Evolutionary conservation across 2,797 vertebrate genomes (phyloP).

Genomic region (Hydrolagus colliei): DNA sequence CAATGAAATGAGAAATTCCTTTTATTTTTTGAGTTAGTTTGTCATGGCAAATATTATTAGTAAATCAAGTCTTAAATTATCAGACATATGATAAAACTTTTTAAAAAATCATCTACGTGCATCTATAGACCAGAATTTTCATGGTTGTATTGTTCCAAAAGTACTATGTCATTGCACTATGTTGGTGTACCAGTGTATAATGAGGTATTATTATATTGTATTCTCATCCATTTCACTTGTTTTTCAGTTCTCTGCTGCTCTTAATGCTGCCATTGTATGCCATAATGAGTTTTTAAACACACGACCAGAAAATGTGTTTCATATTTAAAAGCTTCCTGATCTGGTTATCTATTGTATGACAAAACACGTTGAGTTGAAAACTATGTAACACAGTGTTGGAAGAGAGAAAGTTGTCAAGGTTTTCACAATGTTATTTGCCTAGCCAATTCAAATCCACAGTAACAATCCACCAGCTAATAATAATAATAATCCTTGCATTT

Average conservation of each 20-base stretch:
- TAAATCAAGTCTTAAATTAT: background rate
- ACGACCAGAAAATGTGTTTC: background rate
- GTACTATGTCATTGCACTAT: background rate
- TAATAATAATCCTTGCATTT: too few relatives aligned
- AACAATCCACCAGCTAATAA: too few relatives aligned
- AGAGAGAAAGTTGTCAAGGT: background rate
- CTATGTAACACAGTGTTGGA: too few relatives aligned
- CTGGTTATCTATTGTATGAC: background rate
- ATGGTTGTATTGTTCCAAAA: background rate
- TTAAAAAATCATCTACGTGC: background rate
- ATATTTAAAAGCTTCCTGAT: conserved; percentile 22
- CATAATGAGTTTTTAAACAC: conserved; percentile 16
- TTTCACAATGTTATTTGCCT: background rate
- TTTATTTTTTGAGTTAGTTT: background rate
- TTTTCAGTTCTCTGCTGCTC: conserved; percentile 19
- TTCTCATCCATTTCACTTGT: conserved; percentile 8
- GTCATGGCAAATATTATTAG: background rate
- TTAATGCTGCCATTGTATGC: conserved; percentile 23
- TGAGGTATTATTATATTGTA: conserved; percentile 17
- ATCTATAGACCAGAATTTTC: background rate
- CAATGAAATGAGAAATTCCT: background rate
- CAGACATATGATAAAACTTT: background rate
- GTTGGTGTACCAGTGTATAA: background rate
- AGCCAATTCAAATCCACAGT: too few relatives aligned
- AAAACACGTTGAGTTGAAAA: too few relatives aligned